Base-by-base conservation (phyloP, 2,797 vertebrate species). In the Muraenolepis orangiensis region DNA sequence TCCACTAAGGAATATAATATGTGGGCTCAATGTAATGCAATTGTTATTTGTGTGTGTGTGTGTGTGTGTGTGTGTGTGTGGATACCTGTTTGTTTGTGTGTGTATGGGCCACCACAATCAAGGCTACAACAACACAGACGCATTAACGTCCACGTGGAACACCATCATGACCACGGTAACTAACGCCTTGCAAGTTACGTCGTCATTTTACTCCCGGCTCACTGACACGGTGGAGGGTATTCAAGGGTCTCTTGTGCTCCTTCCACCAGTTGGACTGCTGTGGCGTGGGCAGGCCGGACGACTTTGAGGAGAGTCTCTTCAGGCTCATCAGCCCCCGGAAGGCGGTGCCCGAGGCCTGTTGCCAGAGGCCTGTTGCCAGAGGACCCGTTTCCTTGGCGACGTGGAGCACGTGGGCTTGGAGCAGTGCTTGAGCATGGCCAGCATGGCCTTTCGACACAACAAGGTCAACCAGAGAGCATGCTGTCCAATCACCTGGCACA, bases 121-220 rank as follows among this genome's bases (percentile, higher is more conserved):
- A 77, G 95, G 95, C 74, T 92, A 90, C 78, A 97, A 97, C 0
- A 93, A 93, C 88, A 95, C 94, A 0, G 95, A 97, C 0, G 90
- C 95, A 87, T 96, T 97, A 79, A 95, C 95, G 0, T 91, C 94
- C 82, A 97, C 96, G 2, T 98, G 97, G 96, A 97, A 97, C 81
- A 94, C 95, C 0, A 94, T 97, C 84, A 98, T 98, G 97, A 94
- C 93, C 87, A 96, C 95, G 20, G 97, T 97, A 82, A n/a, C n/a
- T n/a, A n/a, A 89, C 51, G 51, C 6, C 51, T 57, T n/a, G 14
- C 16, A 46, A 20, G n/a, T n/a, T n/a, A 46, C 7, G 32, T 34
- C 6, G 12, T n/a, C 6, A 32, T 18, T 68, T 18, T 29, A 46
- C 4, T 46, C 40, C n/a, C 51, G 3, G 18, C 51, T 57, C 23